Evolutionary conservation across 2,797 vertebrate species (phyloP).

Genomic region (Luscinia luscinia): DNA sequence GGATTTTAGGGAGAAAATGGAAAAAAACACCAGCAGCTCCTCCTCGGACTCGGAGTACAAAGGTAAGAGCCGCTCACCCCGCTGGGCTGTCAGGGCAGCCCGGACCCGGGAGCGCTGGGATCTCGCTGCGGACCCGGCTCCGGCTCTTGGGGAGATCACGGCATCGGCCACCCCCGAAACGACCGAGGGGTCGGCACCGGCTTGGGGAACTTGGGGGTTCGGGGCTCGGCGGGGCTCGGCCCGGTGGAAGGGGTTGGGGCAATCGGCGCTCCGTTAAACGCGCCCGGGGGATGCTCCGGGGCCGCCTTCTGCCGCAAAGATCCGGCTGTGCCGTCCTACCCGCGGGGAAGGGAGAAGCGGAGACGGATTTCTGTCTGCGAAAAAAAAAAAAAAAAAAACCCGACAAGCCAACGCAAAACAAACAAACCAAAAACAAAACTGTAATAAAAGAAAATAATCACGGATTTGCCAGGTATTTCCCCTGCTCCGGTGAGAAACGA

Average conservation of each 20-base stretch:
- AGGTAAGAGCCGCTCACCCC: conserved; percentile 80
- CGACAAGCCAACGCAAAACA: no score
- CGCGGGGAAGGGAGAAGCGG: neutral
- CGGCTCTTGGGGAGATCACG: neutral
- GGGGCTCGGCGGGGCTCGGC: neutral
- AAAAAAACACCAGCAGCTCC: conserved; percentile 90
- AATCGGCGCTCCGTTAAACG: neutral
- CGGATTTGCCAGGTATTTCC: neutral
- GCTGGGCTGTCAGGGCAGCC: neutral
- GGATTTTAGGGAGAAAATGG: conserved; percentile 90
- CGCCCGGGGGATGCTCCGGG: neutral
- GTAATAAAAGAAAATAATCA: neutral
- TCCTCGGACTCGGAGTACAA: conserved; percentile 97
- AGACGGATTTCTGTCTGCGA: neutral
- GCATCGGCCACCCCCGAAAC: neutral
- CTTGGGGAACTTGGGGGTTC: neutral
- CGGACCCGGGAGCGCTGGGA: neutral
- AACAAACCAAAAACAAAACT: neutral
- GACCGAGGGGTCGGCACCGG: neutral
- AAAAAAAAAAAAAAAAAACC: accelerated
- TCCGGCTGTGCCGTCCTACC: neutral
- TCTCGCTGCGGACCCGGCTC: neutral
- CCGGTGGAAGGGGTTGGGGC: neutral
- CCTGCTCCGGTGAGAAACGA: neutral
- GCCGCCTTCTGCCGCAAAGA: neutral